Evolutionary conservation across 2,888 invertebrate species (phyloP), one percentile per base, ranked within the genome.

Genomic region (Psococerastis gibbosa): DNA sequence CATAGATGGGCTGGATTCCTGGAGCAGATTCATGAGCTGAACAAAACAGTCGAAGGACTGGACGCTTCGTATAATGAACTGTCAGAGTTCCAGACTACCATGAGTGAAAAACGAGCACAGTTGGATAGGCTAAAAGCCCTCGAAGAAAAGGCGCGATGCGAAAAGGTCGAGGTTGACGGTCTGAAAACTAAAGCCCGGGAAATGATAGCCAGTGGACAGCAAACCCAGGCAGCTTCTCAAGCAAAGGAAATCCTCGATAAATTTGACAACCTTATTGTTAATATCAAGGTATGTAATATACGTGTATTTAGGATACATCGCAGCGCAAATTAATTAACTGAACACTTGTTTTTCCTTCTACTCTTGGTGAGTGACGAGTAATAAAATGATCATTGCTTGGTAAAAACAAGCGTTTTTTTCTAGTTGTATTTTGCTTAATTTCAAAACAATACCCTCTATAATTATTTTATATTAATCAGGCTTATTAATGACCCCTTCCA

Each of bases 81-180:
- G 18, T 66, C 73, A 5, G 78, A 78, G 41, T 76, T 71, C 56
- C 83, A 85, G 62, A 70, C 78, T 0, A 82, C 83, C 0, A 76
- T 88, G 67, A 71, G 82, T 0, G 89, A 91, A 55, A 91, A 91
- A 58, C 73, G 85, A 49, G 71, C 74, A 1, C 88, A 89, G 55
- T 63, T 91, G 23, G 89, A 89, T 55, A 75, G 81, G 51, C 75
- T 88, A 0, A 87, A 87, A 56, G 57, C 49, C 49, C 69, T 85
- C 1, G 88, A 88, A 61, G 89, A 89, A 56, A 88, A 83, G 62
- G 78, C 84, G 0, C 73, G 87, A 1, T 80, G 87, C 57, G 89
- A 91, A 55, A 84, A 85, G 53, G 76, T 87, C 45, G 91, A 91
- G 57, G 85, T 89, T 0, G 89, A 89, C 52, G 74, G 77, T 22